A percentile compares a stretch with the other conserved stretches of the same genome.
These are phyloP conservation scores for Mallotus villosus DNA, from an alignment of 2,797 vertebrate genomes.

Conservation along the genomic window DNA sequence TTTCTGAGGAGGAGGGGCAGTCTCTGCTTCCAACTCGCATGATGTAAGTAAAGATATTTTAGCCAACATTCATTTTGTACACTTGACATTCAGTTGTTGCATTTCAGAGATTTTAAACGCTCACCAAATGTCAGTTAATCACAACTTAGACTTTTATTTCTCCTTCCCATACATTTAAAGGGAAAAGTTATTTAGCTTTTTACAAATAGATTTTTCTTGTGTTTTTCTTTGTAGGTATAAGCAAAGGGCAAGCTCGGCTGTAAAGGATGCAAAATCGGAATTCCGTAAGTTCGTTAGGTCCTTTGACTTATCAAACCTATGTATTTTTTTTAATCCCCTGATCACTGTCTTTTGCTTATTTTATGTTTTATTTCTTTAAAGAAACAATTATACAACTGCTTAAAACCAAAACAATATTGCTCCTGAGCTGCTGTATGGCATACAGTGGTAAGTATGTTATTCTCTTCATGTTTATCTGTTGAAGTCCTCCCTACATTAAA, in stretches of 20 bases:
- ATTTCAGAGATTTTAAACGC: neutral
- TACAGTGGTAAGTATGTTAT: slow-evolving; percentile 74
- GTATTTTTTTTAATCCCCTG: neutral
- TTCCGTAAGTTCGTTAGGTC: slow-evolving; percentile 70
- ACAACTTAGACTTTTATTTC: neutral
- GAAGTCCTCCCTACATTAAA: neutral
- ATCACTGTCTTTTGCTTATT: slow-evolving; percentile 1
- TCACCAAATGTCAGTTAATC: neutral
- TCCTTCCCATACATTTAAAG: neutral
- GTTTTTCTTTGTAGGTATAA: slow-evolving; percentile 68
- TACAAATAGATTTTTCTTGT: neutral
- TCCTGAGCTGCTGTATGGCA: slow-evolving; percentile 80
- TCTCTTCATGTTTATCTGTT: neutral
- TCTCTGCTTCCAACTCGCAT: slow-evolving; percentile 65
- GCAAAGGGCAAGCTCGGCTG: slow-evolving; percentile 64
- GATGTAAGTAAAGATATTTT: slow-evolving; percentile 55
- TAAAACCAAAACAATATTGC: slow-evolving; percentile 70
- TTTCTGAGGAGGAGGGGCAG: slow-evolving; percentile 77
- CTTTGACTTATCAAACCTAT: neutral
- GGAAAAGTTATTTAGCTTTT: slow-evolving; percentile 3
- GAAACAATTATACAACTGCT: slow-evolving; percentile 73
- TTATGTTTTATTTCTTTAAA: slow-evolving; percentile 43
- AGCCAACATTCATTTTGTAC: neutral
- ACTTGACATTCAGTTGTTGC: neutral
- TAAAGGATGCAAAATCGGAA: slow-evolving; percentile 71